Evolutionary conservation across 2,888 invertebrate genomes (phyloP).

Genomic region (Cheilosia vulpina): DNA sequence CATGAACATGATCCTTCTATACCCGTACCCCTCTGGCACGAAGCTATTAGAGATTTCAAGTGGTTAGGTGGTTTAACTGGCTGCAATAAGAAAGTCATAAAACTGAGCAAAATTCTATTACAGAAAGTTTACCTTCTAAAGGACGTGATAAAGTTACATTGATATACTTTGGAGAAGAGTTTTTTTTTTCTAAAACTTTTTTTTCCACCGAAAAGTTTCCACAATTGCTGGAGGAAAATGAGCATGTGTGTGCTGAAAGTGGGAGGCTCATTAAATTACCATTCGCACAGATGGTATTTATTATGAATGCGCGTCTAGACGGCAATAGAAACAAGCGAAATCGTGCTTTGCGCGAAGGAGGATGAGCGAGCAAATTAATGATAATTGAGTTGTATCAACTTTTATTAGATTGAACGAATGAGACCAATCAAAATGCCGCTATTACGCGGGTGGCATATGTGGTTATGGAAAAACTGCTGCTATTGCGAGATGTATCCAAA

Average conservation of each 20-base stretch:
- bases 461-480: not conserved
- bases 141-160: conserved; percentile 65
- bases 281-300: conserved; percentile 43
- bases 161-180: conserved; percentile 43
- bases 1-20: not conserved
- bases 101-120: conserved; percentile 51
- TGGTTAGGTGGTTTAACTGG: conserved; percentile 48
- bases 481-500: not conserved
- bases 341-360: not conserved
- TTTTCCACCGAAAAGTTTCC: conserved; percentile 22
- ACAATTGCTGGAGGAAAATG: conserved; percentile 32
- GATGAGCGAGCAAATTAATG: conserved; percentile 47
- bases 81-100: conserved; percentile 53
- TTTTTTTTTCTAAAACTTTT: conserved; percentile 4
- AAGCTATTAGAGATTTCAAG: conserved; percentile 53
- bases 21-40: not conserved
- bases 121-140: conserved; percentile 58
- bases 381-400: conserved; percentile 55
- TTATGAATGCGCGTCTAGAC: conserved; percentile 54
- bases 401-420: conserved; percentile 55
- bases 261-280: conserved; percentile 40
- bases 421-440: conserved; percentile 33
- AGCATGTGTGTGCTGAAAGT: conserved; percentile 12
- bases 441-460: not conserved
- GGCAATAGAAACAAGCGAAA: conserved; percentile 12